Evolutionary conservation across 2,888 invertebrate species (phyloP).

Genomic region (Mythimna vitellina): DNA sequence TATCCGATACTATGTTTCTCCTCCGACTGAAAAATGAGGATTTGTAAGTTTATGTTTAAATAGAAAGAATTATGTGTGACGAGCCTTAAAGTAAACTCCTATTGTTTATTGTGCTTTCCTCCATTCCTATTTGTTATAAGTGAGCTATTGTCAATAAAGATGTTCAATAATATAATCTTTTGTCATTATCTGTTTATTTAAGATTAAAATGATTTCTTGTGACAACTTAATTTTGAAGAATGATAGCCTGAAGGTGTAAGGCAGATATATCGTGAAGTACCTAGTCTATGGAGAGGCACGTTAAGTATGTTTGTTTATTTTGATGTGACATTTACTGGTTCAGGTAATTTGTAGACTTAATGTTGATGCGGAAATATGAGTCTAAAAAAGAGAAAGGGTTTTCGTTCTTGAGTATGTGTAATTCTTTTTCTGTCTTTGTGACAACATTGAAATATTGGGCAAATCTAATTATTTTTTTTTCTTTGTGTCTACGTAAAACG

Average conservation of each 20-base stretch:
- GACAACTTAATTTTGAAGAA: slow-evolving; percentile 49
- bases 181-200: slow-evolving; percentile 47
- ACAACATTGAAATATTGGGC: too few species aligned
- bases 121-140: slow-evolving; percentile 32
- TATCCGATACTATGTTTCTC: too few species aligned
- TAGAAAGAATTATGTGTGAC: neutral
- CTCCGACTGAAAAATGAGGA: neutral
- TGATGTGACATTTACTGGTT: slow-evolving; percentile 31
- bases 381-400: slow-evolving; percentile 1
- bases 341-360: slow-evolving; percentile 14
- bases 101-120: slow-evolving; percentile 37
- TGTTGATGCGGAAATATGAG: slow-evolving; percentile 9
- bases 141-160: slow-evolving; percentile 45
- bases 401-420: neutral
- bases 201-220: slow-evolving; percentile 45
- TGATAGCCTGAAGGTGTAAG: slow-evolving; percentile 37
- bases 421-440: too few species aligned
- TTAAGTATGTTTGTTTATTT: slow-evolving; percentile 29
- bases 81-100: slow-evolving; percentile 24
- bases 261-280: slow-evolving; percentile 23
- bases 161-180: slow-evolving; percentile 28
- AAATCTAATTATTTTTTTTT: too few species aligned
- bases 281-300: neutral
- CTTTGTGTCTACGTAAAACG: too few species aligned
- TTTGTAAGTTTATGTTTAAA: neutral